These are phyloP conservation scores for Catharus minimus DNA, from an alignment of 2,113 vertebrate genomes.

Conservation along the genomic window DNA sequence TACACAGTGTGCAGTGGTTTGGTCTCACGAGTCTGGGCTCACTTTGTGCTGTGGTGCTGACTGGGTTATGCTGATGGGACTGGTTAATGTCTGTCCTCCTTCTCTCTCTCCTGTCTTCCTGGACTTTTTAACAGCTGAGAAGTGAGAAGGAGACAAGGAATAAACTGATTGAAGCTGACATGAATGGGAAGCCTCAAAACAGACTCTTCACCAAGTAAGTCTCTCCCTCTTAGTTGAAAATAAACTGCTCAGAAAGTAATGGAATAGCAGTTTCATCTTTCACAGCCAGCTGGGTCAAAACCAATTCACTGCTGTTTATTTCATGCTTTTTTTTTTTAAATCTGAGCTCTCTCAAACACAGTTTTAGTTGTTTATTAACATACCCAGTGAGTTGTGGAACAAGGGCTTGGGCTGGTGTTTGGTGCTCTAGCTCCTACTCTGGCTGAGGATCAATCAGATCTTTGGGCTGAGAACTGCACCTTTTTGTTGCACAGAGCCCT, in stretches of 20 bases:
- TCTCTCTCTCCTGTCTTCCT: neutral
- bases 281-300: neutral
- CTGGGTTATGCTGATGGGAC: neutral
- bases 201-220: constrained; percentile 75
- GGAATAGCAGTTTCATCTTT: neutral
- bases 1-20: neutral
- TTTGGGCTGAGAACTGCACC: neutral
- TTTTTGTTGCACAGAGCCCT: neutral
- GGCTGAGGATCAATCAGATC: neutral
- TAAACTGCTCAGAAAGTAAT: neutral
- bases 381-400: neutral
- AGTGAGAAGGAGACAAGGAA: constrained; percentile 77
- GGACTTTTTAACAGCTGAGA: constrained; percentile 61
- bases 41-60: neutral
- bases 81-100: neutral
- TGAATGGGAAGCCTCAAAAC: constrained; percentile 72
- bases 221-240: neutral
- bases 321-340: neutral
- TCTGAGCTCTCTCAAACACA: neutral
- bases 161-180: constrained; percentile 78
- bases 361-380: neutral
- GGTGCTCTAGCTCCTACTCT: neutral
- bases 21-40: neutral
- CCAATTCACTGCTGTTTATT: neutral
- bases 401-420: neutral